A percentile compares a stretch with the other conserved stretches of the same genome.
Conservation (phyloP, 2,888 invertebrate species). For the Prosapia bicincta region DNA sequence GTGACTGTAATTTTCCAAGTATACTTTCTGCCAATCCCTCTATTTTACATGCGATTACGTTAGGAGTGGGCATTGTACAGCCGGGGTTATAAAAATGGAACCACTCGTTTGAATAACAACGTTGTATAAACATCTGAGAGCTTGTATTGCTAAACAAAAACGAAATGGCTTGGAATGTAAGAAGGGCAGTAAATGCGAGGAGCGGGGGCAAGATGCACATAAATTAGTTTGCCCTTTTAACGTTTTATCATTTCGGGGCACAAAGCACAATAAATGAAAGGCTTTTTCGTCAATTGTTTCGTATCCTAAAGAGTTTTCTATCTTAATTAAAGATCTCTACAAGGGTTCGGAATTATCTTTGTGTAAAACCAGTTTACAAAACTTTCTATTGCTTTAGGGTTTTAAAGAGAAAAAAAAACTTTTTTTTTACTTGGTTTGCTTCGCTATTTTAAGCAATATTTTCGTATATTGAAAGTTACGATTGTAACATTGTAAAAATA, state of each 20-base stretch:
- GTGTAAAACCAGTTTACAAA: no score
- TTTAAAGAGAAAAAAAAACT: no score
- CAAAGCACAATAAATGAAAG: neutral
- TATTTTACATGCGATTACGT: neutral
- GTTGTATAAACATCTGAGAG: neutral
- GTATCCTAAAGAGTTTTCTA: neutral
- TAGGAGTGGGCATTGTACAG: neutral
- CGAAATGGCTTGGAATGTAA: neutral
- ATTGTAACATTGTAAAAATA: no score
- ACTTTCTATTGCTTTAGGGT: no score
- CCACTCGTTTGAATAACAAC: neutral
- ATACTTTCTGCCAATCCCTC: no score
- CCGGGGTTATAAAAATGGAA: neutral
- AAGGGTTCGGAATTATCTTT: neutral
- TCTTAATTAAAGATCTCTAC: slow-evolving; percentile 8
- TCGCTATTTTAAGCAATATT: no score
- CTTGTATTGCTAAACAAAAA: neutral
- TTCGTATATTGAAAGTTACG: no score
- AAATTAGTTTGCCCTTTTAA: slow-evolving; percentile 7
- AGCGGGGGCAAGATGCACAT: neutral
- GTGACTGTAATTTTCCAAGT: no score
- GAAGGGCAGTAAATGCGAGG: neutral
- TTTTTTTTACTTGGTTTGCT: no score
- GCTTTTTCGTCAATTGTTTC: slow-evolving; percentile 6
- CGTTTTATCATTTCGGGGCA: slow-evolving; percentile 4